phyloP scores from a whole-genome alignment of 2,797 vertebrate species.

The Enteromius anoplus region DNA sequence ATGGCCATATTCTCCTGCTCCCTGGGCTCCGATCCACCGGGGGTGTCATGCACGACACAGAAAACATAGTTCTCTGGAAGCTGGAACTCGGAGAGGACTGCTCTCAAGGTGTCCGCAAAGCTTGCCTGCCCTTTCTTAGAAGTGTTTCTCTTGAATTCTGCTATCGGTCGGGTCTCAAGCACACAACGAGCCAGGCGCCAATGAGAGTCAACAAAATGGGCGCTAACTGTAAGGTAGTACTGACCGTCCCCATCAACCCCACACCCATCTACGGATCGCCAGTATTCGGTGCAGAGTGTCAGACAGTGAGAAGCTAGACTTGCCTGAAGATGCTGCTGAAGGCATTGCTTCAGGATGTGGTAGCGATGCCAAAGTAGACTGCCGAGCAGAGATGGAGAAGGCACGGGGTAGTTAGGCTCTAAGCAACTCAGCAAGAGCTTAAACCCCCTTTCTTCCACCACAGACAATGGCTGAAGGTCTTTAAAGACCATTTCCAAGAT shows the following conservation, averaged over 20 bases:
- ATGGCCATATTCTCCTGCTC: slow-evolving; percentile 35
- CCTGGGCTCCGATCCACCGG: slow-evolving; percentile 38
- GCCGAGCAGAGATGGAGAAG: slow-evolving; percentile 64
- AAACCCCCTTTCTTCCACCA: slow-evolving; percentile 74
- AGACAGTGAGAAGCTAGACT: slow-evolving; percentile 61
- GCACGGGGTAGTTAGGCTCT: slow-evolving; percentile 67
- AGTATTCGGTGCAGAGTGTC: slow-evolving; percentile 68
- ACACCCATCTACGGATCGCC: slow-evolving; percentile 65
- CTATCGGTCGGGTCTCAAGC: slow-evolving; percentile 64
- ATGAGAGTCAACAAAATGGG: slow-evolving; percentile 69
- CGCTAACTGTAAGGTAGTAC: slow-evolving; percentile 64
- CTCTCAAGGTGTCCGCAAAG: slow-evolving; percentile 60
- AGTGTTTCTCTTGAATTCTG: slow-evolving; percentile 43
- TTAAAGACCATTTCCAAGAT: slow-evolving; percentile 73
- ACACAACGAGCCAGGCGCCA: slow-evolving; percentile 70
- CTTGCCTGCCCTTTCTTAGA: slow-evolving; percentile 27
- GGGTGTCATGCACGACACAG: slow-evolving; percentile 68
- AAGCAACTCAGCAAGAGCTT: slow-evolving; percentile 70
- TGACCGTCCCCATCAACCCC: slow-evolving; percentile 61
- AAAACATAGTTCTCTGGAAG: slow-evolving; percentile 64
- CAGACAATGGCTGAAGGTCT: slow-evolving; percentile 72
- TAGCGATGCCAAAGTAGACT: slow-evolving; percentile 69
- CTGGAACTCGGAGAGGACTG: slow-evolving; percentile 65
- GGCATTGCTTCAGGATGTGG: slow-evolving; percentile 64
- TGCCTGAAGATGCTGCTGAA: slow-evolving; percentile 66